Percentiles rank a stretch among this genome's conserved stretches.
These are phyloP conservation scores for Listronotus bonariensis DNA, from an alignment of 1,140 invertebrate species.

Conservation along the genomic window DNA sequence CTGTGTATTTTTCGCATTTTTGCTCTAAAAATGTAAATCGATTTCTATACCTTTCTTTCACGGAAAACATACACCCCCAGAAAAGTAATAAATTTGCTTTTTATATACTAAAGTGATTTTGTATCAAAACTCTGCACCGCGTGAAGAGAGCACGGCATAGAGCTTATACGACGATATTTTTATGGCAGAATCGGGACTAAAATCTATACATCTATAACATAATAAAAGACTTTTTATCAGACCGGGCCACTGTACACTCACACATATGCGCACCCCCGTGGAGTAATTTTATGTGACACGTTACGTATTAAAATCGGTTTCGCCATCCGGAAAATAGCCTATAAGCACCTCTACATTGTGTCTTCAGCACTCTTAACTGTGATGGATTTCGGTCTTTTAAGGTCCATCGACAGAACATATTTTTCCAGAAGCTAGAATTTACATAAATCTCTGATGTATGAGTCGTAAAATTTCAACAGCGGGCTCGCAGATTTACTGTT, in stretches of 20 bases:
- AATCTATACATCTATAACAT: constrained; percentile 46
- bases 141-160: constrained; percentile 12
- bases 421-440: constrained; percentile 35
- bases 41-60: neutral
- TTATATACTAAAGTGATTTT: constrained; percentile 40
- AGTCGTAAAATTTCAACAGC: constrained; percentile 30
- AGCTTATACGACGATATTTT: constrained; percentile 35
- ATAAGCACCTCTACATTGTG: constrained; percentile 47
- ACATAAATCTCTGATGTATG: constrained; percentile 37
- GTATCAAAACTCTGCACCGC: constrained; percentile 27
- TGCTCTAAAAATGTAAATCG: too few species aligned
- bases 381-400: constrained; percentile 41
- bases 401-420: constrained; percentile 33
- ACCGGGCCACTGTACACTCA: constrained; percentile 25
- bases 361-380: constrained; percentile 39
- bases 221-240: constrained; percentile 38
- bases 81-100: constrained; percentile 36
- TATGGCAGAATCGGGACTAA: constrained; percentile 28
- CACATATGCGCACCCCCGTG: constrained; percentile 32
- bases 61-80: neutral
- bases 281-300: constrained; percentile 51
- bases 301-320: constrained; percentile 50
- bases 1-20: too few species aligned
- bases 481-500: constrained; percentile 5
- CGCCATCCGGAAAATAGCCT: constrained; percentile 49